These are phyloP conservation scores for Heliconius hewitsoni DNA, from an alignment of 1,140 invertebrate genomes.

Conservation along the genomic window DNA sequence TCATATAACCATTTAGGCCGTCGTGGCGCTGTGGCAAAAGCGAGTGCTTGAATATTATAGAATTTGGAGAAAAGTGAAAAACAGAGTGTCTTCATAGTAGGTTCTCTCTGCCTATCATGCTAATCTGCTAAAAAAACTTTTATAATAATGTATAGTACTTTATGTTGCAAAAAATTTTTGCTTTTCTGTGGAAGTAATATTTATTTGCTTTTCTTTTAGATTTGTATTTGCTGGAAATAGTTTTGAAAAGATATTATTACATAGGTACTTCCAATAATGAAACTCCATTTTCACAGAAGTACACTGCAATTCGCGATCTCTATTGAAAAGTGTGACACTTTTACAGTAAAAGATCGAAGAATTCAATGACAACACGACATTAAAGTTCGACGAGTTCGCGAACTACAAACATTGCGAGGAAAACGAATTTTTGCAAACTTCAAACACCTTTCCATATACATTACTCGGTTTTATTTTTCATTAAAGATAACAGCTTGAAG, in stretches of 20 bases:
- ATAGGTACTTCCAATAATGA: not conserved
- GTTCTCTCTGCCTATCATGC: no score
- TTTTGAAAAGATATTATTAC: not conserved
- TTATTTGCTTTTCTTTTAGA: not conserved
- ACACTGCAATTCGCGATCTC: not conserved
- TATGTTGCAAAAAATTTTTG: no score
- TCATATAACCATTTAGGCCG: no score
- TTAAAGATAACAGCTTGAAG: not conserved
- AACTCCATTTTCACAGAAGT: not conserved
- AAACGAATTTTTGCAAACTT: conserved; percentile 10
- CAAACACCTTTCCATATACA: not conserved
- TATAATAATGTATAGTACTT: no score
- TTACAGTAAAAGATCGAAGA: conserved; percentile 17
- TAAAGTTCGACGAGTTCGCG: conserved; percentile 10
- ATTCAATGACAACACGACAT: conserved; percentile 20
- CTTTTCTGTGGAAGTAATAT: not conserved
- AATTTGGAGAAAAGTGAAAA: no score
- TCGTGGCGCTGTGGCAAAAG: no score
- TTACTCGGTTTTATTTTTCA: not conserved
- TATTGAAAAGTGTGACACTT: conserved; percentile 5
- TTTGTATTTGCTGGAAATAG: not conserved
- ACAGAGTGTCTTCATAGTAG: no score
- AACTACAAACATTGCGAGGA: conserved; percentile 14
- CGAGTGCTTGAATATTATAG: no score
- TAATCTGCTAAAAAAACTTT: no score